phyloP scores from a whole-genome alignment of 2,888 invertebrate species.

The Helobdella robusta region DNA sequence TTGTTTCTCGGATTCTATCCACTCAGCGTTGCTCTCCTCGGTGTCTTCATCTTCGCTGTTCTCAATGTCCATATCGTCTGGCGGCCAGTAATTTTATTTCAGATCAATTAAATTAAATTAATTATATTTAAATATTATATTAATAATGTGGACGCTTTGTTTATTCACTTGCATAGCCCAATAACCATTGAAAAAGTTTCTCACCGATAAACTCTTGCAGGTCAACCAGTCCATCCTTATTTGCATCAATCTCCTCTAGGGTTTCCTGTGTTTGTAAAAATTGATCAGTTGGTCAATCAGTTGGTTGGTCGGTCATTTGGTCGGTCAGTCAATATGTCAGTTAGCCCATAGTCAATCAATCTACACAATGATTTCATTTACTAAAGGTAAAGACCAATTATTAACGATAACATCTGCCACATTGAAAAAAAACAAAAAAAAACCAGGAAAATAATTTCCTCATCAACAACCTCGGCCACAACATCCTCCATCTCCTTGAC shows the following conservation, averaged over 20 bases:
- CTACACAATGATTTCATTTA: not conserved
- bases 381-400: not conserved
- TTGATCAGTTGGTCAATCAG: no score
- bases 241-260: slow-evolving; percentile 14
- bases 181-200: not conserved
- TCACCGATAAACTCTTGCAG: slow-evolving; percentile 15
- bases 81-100: not conserved
- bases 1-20: slow-evolving; percentile 86
- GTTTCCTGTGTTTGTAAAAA: slow-evolving; percentile 13
- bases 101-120: not conserved
- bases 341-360: no score
- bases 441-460: slow-evolving; percentile 9
- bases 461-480: slow-evolving; percentile 59
- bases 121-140: not conserved
- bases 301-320: no score
- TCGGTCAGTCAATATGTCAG: no score
- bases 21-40: slow-evolving; percentile 75
- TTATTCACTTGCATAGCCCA: not conserved
- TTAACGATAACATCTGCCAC: not conserved
- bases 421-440: not conserved
- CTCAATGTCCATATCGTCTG: slow-evolving; percentile 10
- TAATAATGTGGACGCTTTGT: no score
- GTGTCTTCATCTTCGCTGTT: slow-evolving; percentile 53
- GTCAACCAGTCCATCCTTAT: slow-evolving; percentile 14
- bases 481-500: slow-evolving; percentile 79